These are phyloP conservation scores for Phoxinus dragarum DNA, from an alignment of 2,797 vertebrate species.

Conservation along the genomic window DNA sequence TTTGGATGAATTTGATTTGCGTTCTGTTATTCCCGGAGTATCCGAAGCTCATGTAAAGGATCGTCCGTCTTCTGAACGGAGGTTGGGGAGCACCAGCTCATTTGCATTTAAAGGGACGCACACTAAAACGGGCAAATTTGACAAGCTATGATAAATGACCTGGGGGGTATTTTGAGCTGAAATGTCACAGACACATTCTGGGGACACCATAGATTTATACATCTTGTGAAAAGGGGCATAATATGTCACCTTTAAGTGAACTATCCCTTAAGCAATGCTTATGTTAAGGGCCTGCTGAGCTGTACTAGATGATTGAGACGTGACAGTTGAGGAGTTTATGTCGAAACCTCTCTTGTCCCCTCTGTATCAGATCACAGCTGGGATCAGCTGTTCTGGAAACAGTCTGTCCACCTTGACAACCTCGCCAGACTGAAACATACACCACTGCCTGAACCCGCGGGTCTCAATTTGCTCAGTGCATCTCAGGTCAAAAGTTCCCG, in stretches of 20 bases:
- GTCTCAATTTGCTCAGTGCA: slow-evolving; percentile 60
- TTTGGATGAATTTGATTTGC: too few species aligned
- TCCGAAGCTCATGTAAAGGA: too few species aligned
- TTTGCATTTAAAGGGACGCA: too few species aligned
- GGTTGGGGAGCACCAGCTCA: too few species aligned
- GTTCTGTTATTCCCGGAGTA: too few species aligned
- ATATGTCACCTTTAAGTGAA: not conserved
- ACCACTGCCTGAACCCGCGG: slow-evolving; percentile 61
- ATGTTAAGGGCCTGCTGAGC: slow-evolving; percentile 21
- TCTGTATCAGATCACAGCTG: slow-evolving; percentile 35
- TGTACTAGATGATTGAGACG: slow-evolving; percentile 23
- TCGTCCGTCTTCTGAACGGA: too few species aligned
- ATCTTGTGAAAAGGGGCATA: too few species aligned
- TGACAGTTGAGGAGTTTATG: slow-evolving; percentile 46
- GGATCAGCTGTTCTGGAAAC: slow-evolving; percentile 3
- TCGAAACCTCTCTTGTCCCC: slow-evolving; percentile 16
- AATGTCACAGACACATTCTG: too few species aligned
- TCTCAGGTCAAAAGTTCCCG: slow-evolving; percentile 64
- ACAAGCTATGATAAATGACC: too few species aligned
- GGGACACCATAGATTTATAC: too few species aligned
- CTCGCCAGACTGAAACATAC: slow-evolving; percentile 47
- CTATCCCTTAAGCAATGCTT: not conserved
- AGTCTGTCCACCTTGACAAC: slow-evolving; percentile 16
- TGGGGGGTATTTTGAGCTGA: too few species aligned
- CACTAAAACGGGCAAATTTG: too few species aligned